Base-by-base conservation (phyloP, 2,888 invertebrate genomes). In the Neuroscelio doddi region DNA sequence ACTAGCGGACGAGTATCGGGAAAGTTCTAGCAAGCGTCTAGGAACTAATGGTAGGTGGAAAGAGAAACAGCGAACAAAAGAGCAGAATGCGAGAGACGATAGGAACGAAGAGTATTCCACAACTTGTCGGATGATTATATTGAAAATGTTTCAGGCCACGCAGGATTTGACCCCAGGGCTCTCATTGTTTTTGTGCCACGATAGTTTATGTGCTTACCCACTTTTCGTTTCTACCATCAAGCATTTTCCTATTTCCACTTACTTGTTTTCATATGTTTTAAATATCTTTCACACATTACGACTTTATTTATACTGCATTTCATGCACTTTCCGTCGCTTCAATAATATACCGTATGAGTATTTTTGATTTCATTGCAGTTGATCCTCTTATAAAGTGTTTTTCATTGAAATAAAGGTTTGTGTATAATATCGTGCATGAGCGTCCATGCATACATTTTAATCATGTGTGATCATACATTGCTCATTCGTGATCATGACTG, bases 61-160 rank as follows among this genome's bases (percentile, higher is more conserved):
- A 29, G 21, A 27, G 32, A 45, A 45, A 47, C 32, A 50, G 41
- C 29, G 16, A 29, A 36, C 12, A 15, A 38, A 41, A 44, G 49
- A 50, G 36, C 27, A 32, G 26, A 15, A 5, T 14, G 41, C 27
- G 24, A 55, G 34, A 26, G 47, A 34, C 21, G 44, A 30, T n/a
- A 21, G 26, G 46, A 57, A 46, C 41, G 21, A n/a, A 36, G 51
- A 50, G 51, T 15, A 41, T 41, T 26, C 16, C 27, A 44, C 70
- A 71, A 70, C 65, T 62, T 49, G 68, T 68, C 71, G 73, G 71
- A 74, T 75, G 75, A 76, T 73, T 74, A 73, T 71, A 71, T 69
- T 59, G 68, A 71, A 72, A 70, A 71, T 69, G 66, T 65, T 63
- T 56, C 29, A 10, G 24, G 34, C 34, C 14, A 10, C 17, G 29